phyloP scores from a whole-genome alignment of 1,140 invertebrate genomes.

The Lasioglossum baleicum region DNA sequence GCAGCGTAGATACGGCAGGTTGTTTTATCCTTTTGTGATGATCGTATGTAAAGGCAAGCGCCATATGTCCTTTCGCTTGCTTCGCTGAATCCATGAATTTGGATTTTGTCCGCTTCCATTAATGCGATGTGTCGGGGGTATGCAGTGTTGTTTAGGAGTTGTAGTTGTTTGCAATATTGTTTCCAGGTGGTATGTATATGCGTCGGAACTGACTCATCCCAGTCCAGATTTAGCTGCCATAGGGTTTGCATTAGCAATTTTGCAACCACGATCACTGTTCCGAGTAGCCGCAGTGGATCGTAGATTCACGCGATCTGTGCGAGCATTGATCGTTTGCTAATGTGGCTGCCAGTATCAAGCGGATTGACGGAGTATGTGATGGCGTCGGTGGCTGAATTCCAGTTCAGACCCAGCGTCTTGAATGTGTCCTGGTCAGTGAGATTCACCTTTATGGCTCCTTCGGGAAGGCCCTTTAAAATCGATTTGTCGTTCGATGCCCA shows the following conservation, averaged over 20 bases:
- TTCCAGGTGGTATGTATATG: neutral
- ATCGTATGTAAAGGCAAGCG: neutral
- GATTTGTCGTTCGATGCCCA: no score
- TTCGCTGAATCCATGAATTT: neutral
- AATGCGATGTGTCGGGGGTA: neutral
- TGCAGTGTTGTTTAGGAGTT: neutral
- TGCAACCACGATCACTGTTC: neutral
- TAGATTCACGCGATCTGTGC: neutral
- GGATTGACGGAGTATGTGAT: neutral
- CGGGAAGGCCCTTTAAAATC: no score
- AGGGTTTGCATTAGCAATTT: neutral
- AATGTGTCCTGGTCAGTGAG: neutral
- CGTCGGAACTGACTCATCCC: neutral
- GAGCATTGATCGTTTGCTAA: neutral
- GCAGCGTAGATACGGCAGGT: neutral
- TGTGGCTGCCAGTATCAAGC: neutral
- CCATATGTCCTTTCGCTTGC: neutral
- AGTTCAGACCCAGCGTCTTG: neutral
- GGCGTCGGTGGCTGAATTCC: neutral
- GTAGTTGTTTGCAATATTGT: neutral
- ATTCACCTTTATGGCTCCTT: no score
- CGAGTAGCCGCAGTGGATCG: neutral
- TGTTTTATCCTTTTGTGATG: neutral
- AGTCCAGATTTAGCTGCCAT: neutral
- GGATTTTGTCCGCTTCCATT: no score